Base-by-base conservation (phyloP, 1,140 invertebrate species). In the Tetranychus cinnabarinus region DNA sequence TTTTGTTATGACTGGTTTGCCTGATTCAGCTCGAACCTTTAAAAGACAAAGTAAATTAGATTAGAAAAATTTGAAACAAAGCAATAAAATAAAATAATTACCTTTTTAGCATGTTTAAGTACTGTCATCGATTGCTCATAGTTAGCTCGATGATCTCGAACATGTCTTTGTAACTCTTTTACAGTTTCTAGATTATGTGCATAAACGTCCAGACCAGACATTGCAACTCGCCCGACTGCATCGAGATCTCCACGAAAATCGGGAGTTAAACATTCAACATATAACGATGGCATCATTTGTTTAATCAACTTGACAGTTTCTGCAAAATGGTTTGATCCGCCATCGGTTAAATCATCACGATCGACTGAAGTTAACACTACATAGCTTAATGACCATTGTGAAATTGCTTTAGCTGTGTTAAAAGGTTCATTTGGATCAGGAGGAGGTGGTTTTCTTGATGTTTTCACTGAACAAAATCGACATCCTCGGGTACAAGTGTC, bases 391-490 rank as follows among this genome's bases (percentile, higher is more conserved):
- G 88, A 88, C 95, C 95, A 99, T 52, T 85, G 80, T 56, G 82
- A 79, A 66, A 99, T 85, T 3, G 95, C 93, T 62, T 75, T 78
- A 2, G 92, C 95, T 4, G 93, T 98, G 72, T 97, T 92, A 5
- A 78, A 68, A 8, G 95, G 95, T 73, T 99, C 96, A 59, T 83
- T 75, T 0, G 83, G 80, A 78, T 99, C 89, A 10, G 90, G 78
- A 0, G 88, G 82, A 12, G 89, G 86, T 2, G 95, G 96, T n/a
- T 79, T 77, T 61, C 84, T 77, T 2, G 90, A 82, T 13, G 96
- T 99, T 78, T 99, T 99, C 10, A 99, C 88, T 1, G 95, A 98
- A 75, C 96, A 99, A 74, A 99, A 99, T 69, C 90, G 79, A 74
- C 92, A 98, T 6, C 75, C 79, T 37, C 75, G 74, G 0, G 88